phyloP scores from a whole-genome alignment of 2,797 vertebrate species.

The Sternotherus odoratus region DNA sequence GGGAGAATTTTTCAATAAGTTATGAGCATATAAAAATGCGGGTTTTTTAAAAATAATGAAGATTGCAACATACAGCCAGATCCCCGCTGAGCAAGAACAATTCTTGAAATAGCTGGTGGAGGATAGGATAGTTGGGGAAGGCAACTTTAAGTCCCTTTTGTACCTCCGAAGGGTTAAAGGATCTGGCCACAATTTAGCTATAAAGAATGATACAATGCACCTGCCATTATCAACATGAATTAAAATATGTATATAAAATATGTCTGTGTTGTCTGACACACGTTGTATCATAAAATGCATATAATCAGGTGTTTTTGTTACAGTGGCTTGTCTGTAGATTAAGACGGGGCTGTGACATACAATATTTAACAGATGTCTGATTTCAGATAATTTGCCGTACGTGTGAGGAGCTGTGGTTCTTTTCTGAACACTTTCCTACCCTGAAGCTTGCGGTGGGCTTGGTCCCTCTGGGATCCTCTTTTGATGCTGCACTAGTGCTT shows the following conservation, averaged over 20 bases:
- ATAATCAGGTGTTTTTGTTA: neutral
- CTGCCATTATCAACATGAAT: neutral
- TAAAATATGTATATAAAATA: neutral
- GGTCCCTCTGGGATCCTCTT: neutral
- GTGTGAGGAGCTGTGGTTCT: neutral
- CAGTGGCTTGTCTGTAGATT: neutral
- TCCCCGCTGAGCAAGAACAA: neutral
- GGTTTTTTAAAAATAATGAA: neutral
- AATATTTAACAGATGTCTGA: conserved; percentile 20
- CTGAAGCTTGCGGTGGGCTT: neutral
- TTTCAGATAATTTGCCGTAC: neutral
- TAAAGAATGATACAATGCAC: neutral
- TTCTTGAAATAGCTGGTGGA: neutral
- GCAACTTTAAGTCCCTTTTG: neutral
- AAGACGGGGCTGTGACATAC: neutral
- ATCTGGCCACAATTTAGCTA: neutral
- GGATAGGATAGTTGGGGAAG: neutral
- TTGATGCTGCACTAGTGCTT: neutral
- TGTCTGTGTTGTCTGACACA: neutral
- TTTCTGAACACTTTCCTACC: neutral
- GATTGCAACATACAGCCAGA: neutral
- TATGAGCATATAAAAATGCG: neutral
- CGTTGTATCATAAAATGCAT: neutral
- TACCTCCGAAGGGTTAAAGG: neutral
- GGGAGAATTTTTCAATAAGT: neutral